Base-by-base conservation (phyloP, 2,113 vertebrate species). In the Ovis canadensis region DNA sequence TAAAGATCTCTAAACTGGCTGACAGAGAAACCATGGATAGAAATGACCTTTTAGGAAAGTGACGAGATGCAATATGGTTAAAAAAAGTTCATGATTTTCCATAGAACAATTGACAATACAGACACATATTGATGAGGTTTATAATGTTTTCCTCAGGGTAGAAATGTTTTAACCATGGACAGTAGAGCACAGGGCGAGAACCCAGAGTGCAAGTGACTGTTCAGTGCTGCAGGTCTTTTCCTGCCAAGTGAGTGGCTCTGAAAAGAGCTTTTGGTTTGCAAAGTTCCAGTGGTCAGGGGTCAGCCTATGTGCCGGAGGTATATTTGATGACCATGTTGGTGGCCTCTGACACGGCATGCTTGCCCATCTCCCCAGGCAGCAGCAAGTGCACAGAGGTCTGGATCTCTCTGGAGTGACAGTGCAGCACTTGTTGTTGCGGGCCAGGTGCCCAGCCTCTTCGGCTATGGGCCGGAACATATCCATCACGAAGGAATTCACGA, bases 391-490 rank as follows among this genome's bases (percentile, higher is more conserved):
- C 43, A 4, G 31, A 7, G 9, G 14, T 80, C 91, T 93, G 12
- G 23, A 97, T 99, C 98, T 99, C 98, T 94, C 97, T 93, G 82
- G 98, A 99, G 1, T 98, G 97, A 99, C 98, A 97, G 81, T 86
- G 15, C 15, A 36, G 60, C 1, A 0, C 31, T 57, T 55, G 54
- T 40, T 55, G 43, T 17, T 67, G 31, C 1, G 0, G 40, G 40
- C 77, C 31, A 57, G 43, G 52, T 10, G 15, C 7, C 27, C 15
- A 31, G 45, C 52, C 57, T 81, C 78, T 29, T 14, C 0, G 3
- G 45, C 45, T 29, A 50, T 50, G 29, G 5, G 29, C 45, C 31
- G 0, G 9, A 81, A 50, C 4, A 81, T 50, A 31, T 19, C 45
- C 45, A 50, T 33, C 16, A 81, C 16, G 29, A 33, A 81, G 45